Conservation (phyloP, 2,113 vertebrate species). For the Delphinapterus leucas region DNA sequence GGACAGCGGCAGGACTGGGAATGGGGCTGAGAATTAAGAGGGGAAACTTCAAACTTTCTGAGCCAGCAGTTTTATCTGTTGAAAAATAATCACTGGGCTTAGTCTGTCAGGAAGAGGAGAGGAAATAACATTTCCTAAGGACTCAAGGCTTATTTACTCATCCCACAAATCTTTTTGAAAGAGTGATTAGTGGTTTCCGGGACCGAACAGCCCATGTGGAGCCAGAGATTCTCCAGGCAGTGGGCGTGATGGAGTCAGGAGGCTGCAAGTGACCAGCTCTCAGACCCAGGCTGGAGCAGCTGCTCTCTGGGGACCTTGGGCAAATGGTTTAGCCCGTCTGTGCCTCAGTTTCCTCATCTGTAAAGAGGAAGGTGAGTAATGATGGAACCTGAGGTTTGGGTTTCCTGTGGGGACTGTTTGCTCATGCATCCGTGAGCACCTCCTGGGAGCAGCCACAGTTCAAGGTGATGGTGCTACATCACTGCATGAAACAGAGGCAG, state of each 20-base stretch:
- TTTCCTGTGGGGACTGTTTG: background rate
- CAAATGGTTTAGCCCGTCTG: background rate
- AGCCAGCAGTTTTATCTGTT: background rate
- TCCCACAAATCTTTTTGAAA: background rate
- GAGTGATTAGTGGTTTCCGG: background rate
- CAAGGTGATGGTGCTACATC: no score
- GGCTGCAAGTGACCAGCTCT: background rate
- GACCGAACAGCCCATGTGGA: rapidly evolving
- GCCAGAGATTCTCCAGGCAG: background rate
- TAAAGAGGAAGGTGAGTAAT: background rate
- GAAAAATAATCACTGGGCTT: background rate
- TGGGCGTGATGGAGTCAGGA: background rate
- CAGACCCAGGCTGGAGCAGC: background rate
- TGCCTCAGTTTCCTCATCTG: background rate
- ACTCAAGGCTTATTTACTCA: background rate
- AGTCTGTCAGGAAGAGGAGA: background rate
- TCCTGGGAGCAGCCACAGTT: background rate
- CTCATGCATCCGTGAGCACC: background rate
- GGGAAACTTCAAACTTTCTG: background rate
- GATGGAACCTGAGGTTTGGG: background rate
- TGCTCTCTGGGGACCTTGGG: background rate
- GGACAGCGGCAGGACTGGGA: background rate
- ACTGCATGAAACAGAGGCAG: background rate
- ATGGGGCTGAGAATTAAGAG: background rate
- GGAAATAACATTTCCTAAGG: background rate